phyloP scores from a whole-genome alignment of 2,888 invertebrate species.

The Mesorhabditis sp. region DNA sequence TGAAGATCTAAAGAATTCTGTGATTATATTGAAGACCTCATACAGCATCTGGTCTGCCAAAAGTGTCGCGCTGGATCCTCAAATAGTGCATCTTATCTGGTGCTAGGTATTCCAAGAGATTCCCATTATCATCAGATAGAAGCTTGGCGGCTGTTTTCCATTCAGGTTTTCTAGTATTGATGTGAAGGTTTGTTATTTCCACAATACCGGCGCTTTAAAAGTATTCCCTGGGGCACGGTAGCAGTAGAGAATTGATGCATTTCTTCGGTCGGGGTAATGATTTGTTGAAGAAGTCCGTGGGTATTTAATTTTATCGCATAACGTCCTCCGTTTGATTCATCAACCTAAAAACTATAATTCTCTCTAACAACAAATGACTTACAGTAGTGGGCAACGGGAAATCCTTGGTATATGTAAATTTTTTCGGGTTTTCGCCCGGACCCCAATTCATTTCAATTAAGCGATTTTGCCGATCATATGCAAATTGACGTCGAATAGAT shows the following conservation, averaged over 20 bases:
- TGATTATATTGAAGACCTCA: not conserved
- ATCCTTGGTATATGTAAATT: constrained; percentile 21
- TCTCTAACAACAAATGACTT: not conserved
- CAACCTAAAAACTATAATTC: not conserved
- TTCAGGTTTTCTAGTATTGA: constrained; percentile 10
- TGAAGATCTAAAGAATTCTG: constrained; percentile 7
- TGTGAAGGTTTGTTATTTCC: not conserved
- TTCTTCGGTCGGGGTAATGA: not conserved
- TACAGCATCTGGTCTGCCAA: constrained; percentile 10
- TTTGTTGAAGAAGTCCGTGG: not conserved
- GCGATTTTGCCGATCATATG: constrained; percentile 26
- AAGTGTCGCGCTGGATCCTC: constrained; percentile 14
- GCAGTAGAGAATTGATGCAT: not conserved
- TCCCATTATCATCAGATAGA: constrained; percentile 13
- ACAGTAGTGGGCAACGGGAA: constrained; percentile 18
- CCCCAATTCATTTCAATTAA: constrained; percentile 19
- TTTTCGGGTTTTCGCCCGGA: constrained; percentile 16
- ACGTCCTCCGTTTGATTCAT: not conserved
- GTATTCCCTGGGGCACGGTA: constrained; percentile 1
- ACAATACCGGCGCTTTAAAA: not conserved
- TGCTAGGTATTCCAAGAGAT: constrained; percentile 19
- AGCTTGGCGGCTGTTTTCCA: constrained; percentile 21
- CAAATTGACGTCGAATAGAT: constrained; percentile 14
- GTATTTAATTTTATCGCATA: not conserved
- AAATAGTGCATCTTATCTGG: constrained; percentile 28